Evolutionary conservation across 2,888 invertebrate genomes (phyloP).

Genomic region (Tridacna crocea): DNA sequence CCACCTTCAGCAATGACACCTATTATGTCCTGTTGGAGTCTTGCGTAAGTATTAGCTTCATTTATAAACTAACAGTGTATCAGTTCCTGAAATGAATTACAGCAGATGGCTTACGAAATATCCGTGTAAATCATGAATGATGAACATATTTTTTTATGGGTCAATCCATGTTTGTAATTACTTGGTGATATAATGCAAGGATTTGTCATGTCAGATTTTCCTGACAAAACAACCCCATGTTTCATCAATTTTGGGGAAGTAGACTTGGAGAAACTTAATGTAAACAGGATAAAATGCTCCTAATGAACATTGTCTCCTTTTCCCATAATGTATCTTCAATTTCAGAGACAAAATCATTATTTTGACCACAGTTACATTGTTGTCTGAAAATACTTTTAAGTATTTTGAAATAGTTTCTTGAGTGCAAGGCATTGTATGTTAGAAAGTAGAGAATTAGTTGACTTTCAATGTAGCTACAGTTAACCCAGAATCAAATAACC

Average conservation of each 20-base stretch:
- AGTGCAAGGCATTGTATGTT: too few species aligned
- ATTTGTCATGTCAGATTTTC: neutral
- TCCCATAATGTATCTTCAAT: neutral
- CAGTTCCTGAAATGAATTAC: neutral
- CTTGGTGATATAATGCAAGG: neutral
- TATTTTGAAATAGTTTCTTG: neutral
- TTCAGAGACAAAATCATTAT: too few species aligned
- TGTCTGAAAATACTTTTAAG: neutral
- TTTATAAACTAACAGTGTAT: neutral
- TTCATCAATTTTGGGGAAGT: neutral
- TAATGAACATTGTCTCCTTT: neutral
- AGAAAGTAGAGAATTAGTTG: too few species aligned
- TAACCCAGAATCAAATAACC: too few species aligned
- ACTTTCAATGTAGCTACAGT: too few species aligned
- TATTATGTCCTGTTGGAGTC: conserved; percentile 81
- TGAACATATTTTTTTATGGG: neutral
- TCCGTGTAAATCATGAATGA: neutral
- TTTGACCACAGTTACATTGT: neutral
- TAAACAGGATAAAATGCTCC: neutral
- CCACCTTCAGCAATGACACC: conserved; percentile 75
- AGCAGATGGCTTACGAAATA: neutral
- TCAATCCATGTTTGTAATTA: neutral
- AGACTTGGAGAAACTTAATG: neutral
- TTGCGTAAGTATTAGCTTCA: conserved; percentile 74
- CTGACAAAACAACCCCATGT: neutral